Percentiles rank a stretch among this genome's conserved stretches.
Evolutionary conservation across 2,888 invertebrate genomes (phyloP).

Genomic region (Pterostichus madidus): DNA sequence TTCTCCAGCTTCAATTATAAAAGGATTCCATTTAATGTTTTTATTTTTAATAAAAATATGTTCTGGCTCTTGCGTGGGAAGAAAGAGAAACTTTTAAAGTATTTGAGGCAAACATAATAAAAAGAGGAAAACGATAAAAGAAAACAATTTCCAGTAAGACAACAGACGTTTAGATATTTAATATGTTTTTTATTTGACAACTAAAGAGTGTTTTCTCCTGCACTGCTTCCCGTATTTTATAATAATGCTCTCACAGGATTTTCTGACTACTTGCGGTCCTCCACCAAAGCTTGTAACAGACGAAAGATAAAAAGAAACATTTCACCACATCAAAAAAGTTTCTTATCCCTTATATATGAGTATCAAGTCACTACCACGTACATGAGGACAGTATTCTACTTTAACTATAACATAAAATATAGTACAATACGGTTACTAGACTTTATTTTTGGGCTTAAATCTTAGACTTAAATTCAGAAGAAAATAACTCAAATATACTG

Average conservation of each 20-base stretch:
- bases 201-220: slow-evolving; percentile 24
- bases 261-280: slow-evolving; percentile 31
- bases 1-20: neutral
- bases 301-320: slow-evolving; percentile 22
- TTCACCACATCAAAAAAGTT: slow-evolving; percentile 35
- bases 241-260: slow-evolving; percentile 51
- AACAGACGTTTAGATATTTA: slow-evolving; percentile 47
- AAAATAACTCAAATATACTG: neutral
- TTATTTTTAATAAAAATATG: slow-evolving; percentile 8
- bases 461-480: neutral
- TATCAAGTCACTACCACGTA: neutral
- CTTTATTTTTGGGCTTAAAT: neutral
- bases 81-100: slow-evolving; percentile 34
- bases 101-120: slow-evolving; percentile 36
- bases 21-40: neutral
- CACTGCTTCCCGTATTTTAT: slow-evolving; percentile 22
- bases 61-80: neutral
- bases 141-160: slow-evolving; percentile 43
- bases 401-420: slow-evolving; percentile 29
- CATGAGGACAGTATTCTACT: slow-evolving; percentile 18
- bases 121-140: slow-evolving; percentile 35
- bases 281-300: slow-evolving; percentile 35
- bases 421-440: neutral
- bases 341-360: slow-evolving; percentile 31
- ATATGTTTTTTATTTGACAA: slow-evolving; percentile 47